These are phyloP conservation scores for Coryphaenoides rupestris DNA, from an alignment of 2,113 vertebrate genomes.

Conservation along the genomic window DNA sequence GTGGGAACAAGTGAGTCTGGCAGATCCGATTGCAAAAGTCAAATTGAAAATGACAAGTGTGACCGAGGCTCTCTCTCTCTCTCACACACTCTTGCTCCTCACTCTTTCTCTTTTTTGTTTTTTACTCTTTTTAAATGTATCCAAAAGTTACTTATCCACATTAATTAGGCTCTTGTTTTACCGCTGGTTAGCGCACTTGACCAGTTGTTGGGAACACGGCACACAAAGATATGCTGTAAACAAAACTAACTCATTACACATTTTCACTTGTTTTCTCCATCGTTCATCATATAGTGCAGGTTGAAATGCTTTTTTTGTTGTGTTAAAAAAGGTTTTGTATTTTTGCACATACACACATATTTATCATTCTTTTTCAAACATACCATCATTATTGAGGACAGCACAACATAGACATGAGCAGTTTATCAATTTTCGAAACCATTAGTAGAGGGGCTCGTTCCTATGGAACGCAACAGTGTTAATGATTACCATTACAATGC, in stretches of 20 bases:
- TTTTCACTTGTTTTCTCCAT: no score
- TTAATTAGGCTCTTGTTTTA: constrained; percentile 65
- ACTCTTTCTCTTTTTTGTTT: constrained; percentile 3
- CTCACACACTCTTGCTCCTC: constrained; percentile 52
- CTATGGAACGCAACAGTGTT: no score
- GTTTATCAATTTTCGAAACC: no score
- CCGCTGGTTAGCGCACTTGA: constrained; percentile 28
- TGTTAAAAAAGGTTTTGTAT: constrained; percentile 91
- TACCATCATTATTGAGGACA: no score
- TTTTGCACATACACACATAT: constrained; percentile 92
- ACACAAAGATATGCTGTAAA: no score
- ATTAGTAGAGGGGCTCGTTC: background rate
- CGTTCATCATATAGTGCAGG: no score
- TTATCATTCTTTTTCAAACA: constrained; percentile 48
- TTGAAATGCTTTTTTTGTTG: no score
- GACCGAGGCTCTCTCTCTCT: background rate
- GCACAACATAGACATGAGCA: no score
- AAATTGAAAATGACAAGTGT: constrained; percentile 39
- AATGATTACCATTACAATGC: background rate
- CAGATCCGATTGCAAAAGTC: no score
- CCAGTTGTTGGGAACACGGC: no score
- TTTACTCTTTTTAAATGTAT: background rate
- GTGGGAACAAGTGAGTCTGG: no score
- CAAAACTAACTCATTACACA: no score
- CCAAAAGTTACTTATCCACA: constrained; percentile 47